Base-by-base conservation (phyloP, 2,797 vertebrate genomes). In the Premnoplex brunnescens region DNA sequence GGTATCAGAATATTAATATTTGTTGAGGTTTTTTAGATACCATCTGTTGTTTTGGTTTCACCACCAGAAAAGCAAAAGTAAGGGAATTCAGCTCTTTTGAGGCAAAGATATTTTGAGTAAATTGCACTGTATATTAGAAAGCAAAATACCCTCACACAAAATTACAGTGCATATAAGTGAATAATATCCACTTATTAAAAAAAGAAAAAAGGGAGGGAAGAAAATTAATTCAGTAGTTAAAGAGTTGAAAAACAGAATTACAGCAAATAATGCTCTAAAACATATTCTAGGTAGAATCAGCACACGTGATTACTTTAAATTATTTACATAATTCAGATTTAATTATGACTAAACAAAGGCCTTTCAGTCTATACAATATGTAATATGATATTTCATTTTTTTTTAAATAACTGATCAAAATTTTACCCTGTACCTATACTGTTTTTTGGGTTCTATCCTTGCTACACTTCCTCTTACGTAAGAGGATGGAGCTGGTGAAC, bases 121-220 rank as follows among this genome's bases (percentile, higher is more conserved):
- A 88, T 26, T 74, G 3, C 32, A 32, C 19, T n/a, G n/a, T 39
- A 22, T 12, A 27, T 55, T 41, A 73, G 4, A 72, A 88, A 71
- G 8, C 4, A 28, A 34, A 56, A 52, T 60, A 37, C 10, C 10
- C 3, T 66, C 34, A 34, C 26, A 55, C 6, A 78, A 46, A 58
- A 73, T 36, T 81, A 18, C 1, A 49, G 17, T 48, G 10, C 4
- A 16, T 34, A 60, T 28, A 81, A 81, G 86, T 68, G 0, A 78
- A 55, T 43, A 80, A 85, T 37, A 76, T 32, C 4, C 11, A 68
- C 6, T 46, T 43, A 51, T 14, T 0, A 44, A 58, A 48, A 84
- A 43, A 18, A 5, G n/a, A 14, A 36, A 26, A 11, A 8, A 1
- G 4, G 2, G 18, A 4, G 4, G 9, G 4, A 10, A 44, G 1